Evolutionary conservation across 2,888 invertebrate genomes (phyloP).

Genomic region (Cheilosia soror): DNA sequence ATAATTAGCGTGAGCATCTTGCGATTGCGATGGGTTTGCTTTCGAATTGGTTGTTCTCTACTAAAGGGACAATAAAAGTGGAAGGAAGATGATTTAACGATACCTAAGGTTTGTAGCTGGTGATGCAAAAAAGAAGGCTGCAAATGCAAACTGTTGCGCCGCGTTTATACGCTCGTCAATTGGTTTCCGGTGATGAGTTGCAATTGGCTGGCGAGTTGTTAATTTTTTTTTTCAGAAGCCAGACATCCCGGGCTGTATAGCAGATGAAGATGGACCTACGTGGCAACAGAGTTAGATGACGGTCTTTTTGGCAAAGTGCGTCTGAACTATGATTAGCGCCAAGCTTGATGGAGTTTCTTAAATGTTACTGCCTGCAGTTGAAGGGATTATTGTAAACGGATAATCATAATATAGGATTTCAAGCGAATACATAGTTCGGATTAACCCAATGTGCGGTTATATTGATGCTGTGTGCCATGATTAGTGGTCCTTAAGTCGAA

Average conservation of each 20-base stretch:
- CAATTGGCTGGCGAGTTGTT: not conserved
- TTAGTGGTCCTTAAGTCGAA: too few relatives aligned
- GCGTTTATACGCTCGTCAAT: slow-evolving; percentile 2
- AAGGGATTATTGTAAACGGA: too few relatives aligned
- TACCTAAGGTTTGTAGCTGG: not conserved
- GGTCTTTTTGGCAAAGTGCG: not conserved
- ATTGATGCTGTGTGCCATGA: too few relatives aligned
- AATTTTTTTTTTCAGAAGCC: not conserved
- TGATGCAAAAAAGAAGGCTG: not conserved
- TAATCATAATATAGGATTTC: too few relatives aligned
- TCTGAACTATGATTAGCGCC: not conserved
- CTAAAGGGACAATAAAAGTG: slow-evolving; percentile 42
- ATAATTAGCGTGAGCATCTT: slow-evolving; percentile 36
- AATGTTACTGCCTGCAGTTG: too few relatives aligned
- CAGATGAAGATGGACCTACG: too few relatives aligned
- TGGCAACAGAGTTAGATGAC: not conserved
- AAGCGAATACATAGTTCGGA: too few relatives aligned
- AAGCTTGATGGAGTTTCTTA: too few relatives aligned
- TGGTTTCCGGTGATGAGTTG: slow-evolving; percentile 20
- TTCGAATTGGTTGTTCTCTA: not conserved
- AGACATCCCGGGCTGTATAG: too few relatives aligned
- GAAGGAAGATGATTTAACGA: slow-evolving; percentile 32
- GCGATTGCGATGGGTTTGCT: slow-evolving; percentile 17
- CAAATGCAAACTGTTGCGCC: not conserved
- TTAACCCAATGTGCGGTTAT: too few relatives aligned